These are phyloP conservation scores for Poeciliopsis prolifica DNA, from an alignment of 2,113 vertebrate genomes.

Conservation along the genomic window DNA sequence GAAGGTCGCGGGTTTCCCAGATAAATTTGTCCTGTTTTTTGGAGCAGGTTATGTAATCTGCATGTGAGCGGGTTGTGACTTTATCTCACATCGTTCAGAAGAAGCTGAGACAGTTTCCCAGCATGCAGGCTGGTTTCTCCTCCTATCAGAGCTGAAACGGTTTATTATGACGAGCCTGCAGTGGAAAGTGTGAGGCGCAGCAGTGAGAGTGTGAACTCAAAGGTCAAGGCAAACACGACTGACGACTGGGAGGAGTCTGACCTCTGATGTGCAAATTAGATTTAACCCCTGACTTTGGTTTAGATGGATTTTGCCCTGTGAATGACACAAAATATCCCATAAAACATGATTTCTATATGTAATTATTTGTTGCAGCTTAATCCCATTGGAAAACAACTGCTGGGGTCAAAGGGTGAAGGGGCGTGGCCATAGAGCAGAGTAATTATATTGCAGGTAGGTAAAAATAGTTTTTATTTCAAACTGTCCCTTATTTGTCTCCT, in stretches of 20 bases:
- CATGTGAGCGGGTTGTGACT: background rate
- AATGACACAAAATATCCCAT: background rate
- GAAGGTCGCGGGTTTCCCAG: no score
- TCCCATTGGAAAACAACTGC: no score
- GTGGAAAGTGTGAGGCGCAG: constrained; percentile 53
- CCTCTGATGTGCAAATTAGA: background rate
- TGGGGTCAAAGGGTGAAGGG: no score
- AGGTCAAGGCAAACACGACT: background rate
- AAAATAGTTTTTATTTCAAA: no score
- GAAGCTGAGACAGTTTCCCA: constrained; percentile 16
- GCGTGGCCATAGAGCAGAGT: no score
- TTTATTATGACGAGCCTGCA: background rate
- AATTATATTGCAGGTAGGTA: no score
- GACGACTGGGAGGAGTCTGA: background rate
- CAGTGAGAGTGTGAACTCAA: background rate
- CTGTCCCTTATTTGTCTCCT: no score
- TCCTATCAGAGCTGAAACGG: background rate
- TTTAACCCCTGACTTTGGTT: background rate
- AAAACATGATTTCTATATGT: background rate
- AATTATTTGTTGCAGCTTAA: no score
- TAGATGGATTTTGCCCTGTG: background rate
- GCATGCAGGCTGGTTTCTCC: background rate
- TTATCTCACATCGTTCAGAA: background rate
- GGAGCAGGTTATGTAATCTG: background rate
- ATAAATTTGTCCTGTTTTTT: no score